Evolutionary conservation across 2,888 invertebrate genomes (phyloP), one percentile per base, ranked within the genome.

Genomic region (Uloborus plumipes): DNA sequence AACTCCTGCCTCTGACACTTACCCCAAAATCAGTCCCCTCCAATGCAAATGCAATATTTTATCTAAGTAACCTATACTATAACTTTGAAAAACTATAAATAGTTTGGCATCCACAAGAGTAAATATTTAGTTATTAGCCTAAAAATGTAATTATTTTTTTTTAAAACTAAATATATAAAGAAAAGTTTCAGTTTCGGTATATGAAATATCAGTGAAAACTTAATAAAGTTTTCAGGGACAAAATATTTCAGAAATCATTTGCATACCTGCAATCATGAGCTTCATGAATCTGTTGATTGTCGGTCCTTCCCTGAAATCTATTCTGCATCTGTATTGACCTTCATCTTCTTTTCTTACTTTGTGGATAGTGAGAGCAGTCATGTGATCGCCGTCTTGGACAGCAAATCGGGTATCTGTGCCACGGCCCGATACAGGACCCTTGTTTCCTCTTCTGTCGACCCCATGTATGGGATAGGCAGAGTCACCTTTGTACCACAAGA

Each of bases 401-500:
- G 59, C 72, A 58, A 67, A 75, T 15, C 61, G 61, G 9, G 80
- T 70, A 50, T 81, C 80, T 6, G 70, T 81, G 22, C 80, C 80
- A 1, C 80, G 67, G 50, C 80, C 75, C 6, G 73, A 74, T 3
- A 74, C 64, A 3, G 62, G 51, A 7, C 20, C 20, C 26, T 47
- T 74, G 7, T 59, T 65, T n/a, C 64, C 65, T 55, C 80, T 81
- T 1, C 74, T 47, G 18, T 81, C 80, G 13, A 75, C 31, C 11
- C 80, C 80, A 59, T 81, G 80, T 26, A 81, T 74, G 15, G 80
- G 80, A 16, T 75, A 81, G 9, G 80, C 80, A 14, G 74, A 74
- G 18, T 81, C 80, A 3, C 80, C 80, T 49, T 81, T 81, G 65
- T 81, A 81, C 80, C 80, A 81, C n/a, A 81, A 22, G 16, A 81